Conservation (phyloP, 2,888 invertebrate species). For the Caenorhabditis uteleia region DNA sequence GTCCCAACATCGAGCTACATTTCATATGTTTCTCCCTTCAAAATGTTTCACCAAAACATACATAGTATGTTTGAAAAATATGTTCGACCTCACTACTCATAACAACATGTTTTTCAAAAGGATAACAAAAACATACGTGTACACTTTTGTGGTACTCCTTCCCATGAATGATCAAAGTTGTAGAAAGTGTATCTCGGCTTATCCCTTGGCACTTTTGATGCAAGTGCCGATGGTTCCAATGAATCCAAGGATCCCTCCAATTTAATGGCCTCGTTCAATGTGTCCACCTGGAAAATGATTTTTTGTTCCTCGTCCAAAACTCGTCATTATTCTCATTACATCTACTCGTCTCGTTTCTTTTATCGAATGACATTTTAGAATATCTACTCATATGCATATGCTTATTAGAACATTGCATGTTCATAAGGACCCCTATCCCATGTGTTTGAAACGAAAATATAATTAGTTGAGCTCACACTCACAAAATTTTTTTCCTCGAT, state of each 20-base stretch:
- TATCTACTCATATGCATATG: too few species aligned
- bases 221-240: constrained; percentile 78
- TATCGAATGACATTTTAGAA: too few species aligned
- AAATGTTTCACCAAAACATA: not conserved
- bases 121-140: constrained; percentile 75
- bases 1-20: too few species aligned
- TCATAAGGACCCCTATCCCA: too few species aligned
- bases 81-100: too few species aligned
- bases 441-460: too few species aligned
- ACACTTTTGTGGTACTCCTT: constrained; percentile 86
- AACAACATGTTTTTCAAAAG: not conserved
- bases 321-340: too few species aligned
- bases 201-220: constrained; percentile 83
- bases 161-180: constrained; percentile 88
- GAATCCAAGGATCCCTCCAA: constrained; percentile 80
- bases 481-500: constrained; percentile 8
- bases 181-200: constrained; percentile 78
- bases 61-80: too few species aligned
- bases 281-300: constrained; percentile 74
- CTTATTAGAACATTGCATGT: not conserved
- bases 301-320: not conserved
- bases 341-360: too few species aligned
- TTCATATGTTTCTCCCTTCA: too few species aligned
- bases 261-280: constrained; percentile 86
- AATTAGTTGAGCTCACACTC: not conserved